Evolutionary conservation across 2,797 vertebrate species (phyloP).

Genomic region (Furcifer pardalis): DNA sequence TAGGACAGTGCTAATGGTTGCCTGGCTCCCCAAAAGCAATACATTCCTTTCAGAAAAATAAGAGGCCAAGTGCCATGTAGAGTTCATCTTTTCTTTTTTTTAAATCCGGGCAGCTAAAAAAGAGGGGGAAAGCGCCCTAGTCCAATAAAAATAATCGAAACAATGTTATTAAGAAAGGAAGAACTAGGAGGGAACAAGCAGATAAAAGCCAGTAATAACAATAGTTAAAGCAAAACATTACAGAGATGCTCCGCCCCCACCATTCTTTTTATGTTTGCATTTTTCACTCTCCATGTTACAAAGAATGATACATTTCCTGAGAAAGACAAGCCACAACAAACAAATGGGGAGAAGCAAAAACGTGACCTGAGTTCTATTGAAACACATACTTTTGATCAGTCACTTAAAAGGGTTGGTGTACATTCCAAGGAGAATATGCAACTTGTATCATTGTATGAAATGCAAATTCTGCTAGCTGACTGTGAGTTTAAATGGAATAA

Average conservation of each 20-base stretch:
- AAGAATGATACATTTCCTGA: constrained; percentile 5
- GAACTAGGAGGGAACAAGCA: neutral
- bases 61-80: too few species aligned
- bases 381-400: neutral
- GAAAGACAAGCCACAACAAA: neutral
- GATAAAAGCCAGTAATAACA: neutral
- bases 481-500: neutral
- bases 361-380: constrained; percentile 5
- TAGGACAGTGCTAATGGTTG: too few species aligned
- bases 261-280: neutral
- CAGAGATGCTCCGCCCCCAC: neutral
- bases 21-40: too few species aligned
- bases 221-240: neutral
- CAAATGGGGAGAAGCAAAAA: neutral
- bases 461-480: neutral
- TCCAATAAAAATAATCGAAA: neutral
- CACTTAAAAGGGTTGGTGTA: neutral
- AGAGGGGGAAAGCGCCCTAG: neutral
- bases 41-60: too few species aligned
- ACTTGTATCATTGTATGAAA: neutral
- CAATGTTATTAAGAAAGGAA: neutral
- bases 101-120: neutral
- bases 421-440: neutral
- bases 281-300: neutral
- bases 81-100: neutral